Evolutionary conservation across 2,113 vertebrate genomes (phyloP).

Genomic region (Tor tambroides): DNA sequence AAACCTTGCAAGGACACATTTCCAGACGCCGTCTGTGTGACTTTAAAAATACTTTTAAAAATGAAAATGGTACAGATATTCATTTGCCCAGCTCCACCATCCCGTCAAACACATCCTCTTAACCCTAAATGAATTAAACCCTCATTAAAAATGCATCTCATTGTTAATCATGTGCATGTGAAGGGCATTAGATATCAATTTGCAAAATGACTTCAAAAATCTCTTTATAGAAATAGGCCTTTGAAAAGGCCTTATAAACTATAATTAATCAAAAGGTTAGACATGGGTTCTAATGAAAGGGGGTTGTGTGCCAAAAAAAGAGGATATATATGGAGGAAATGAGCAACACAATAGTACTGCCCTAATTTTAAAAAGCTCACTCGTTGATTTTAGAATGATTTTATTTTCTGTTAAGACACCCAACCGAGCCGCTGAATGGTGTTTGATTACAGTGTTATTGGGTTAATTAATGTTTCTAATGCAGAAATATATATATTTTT

Average conservation of each 20-base stretch:
- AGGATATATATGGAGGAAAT: background rate
- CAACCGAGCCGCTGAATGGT: background rate
- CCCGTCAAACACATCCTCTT: slow-evolving; percentile 61
- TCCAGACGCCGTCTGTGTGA: slow-evolving; percentile 32
- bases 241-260: slow-evolving; percentile 70
- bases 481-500: background rate
- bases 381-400: too few species aligned
- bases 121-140: slow-evolving; percentile 76
- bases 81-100: slow-evolving; percentile 59
- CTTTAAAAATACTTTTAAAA: slow-evolving; percentile 41
- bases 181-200: slow-evolving; percentile 80
- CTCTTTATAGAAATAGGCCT: slow-evolving; percentile 71
- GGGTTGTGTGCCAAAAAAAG: background rate
- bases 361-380: background rate
- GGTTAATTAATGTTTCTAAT: background rate
- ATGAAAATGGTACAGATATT: slow-evolving; percentile 55
- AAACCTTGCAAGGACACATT: slow-evolving; percentile 24
- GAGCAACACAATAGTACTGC: background rate
- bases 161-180: slow-evolving; percentile 78
- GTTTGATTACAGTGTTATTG: slow-evolving; percentile 17
- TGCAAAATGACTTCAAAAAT: slow-evolving; percentile 75
- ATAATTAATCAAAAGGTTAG: slow-evolving; percentile 59
- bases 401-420: background rate
- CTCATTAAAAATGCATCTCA: slow-evolving; percentile 78
- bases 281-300: slow-evolving; percentile 19